These are phyloP conservation scores for Blastomussa wellsi DNA, from an alignment of 92 coral and sea anemone species.

Conservation along the genomic window DNA sequence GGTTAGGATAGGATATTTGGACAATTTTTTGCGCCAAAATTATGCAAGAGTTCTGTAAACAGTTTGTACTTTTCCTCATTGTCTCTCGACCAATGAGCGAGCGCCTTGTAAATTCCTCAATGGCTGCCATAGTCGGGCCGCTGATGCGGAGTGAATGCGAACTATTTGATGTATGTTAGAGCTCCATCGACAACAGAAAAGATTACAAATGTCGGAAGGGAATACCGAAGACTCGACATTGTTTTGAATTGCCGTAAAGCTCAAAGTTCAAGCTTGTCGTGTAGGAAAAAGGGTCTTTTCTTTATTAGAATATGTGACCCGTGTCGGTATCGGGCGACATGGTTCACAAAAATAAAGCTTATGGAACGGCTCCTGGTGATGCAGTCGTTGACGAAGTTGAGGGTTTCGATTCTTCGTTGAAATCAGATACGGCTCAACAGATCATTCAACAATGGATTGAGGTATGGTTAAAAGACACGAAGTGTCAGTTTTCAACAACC, in stretches of 20 bases:
- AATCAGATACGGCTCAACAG: constrained; percentile 78
- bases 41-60: constrained; percentile 33
- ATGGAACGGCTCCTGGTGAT: constrained; percentile 16
- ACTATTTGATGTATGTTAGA: constrained; percentile 40
- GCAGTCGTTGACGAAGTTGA: constrained; percentile 25
- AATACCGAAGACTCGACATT: constrained; percentile 15
- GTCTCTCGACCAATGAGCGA: constrained; percentile 33
- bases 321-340: constrained; percentile 16
- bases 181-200: constrained; percentile 7
- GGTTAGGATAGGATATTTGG: too few relatives aligned
- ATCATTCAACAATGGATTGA: constrained; percentile 83
- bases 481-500: constrained; percentile 66
- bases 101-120: constrained; percentile 43
- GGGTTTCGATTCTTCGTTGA: constrained; percentile 49
- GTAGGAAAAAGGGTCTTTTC: not conserved
- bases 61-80: constrained; percentile 4
- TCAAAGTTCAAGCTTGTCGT: constrained; percentile 4
- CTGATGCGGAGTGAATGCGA: constrained; percentile 44
- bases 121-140: constrained; percentile 33
- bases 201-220: constrained; percentile 24
- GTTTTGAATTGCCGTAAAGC: constrained; percentile 19
- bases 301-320: constrained; percentile 32
- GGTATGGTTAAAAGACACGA: constrained; percentile 48
- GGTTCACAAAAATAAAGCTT: constrained; percentile 36
- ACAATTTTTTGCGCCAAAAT: constrained; percentile 19